phyloP scores from a whole-genome alignment of 2,888 invertebrate species.

The Synanthedon vespiformis region DNA sequence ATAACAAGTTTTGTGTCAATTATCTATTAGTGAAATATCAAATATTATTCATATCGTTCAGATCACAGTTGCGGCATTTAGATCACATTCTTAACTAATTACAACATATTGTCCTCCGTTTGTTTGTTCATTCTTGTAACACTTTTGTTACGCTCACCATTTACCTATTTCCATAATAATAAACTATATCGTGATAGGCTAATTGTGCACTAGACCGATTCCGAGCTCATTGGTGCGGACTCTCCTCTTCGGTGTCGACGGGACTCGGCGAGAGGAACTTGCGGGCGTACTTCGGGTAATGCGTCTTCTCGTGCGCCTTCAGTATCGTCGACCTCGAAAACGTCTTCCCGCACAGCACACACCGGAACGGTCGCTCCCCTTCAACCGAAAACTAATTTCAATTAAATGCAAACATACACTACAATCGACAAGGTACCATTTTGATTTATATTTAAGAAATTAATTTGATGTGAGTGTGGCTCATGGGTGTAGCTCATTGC shows the following conservation, averaged over 20 bases:
- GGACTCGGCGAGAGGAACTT: constrained; percentile 90
- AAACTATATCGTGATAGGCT: constrained; percentile 32
- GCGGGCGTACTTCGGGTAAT: constrained; percentile 91
- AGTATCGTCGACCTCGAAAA: constrained; percentile 91
- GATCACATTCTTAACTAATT: constrained; percentile 71
- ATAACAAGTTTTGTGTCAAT: constrained; percentile 55
- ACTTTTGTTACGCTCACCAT: constrained; percentile 35
- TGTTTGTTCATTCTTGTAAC: constrained; percentile 47
- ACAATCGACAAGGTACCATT: not conserved
- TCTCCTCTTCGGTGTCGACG: constrained; percentile 85
- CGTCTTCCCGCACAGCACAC: constrained; percentile 89
- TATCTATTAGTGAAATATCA: constrained; percentile 70
- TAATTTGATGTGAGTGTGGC: too few relatives aligned
- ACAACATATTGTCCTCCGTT: constrained; percentile 66
- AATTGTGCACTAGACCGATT: constrained; percentile 29
- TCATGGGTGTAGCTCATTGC: too few relatives aligned
- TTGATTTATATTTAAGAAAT: too few relatives aligned
- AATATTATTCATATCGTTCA: constrained; percentile 72
- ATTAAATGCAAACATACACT: not conserved
- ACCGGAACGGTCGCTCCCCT: constrained; percentile 90
- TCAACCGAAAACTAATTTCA: constrained; percentile 15
- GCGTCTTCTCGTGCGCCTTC: constrained; percentile 93
- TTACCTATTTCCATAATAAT: constrained; percentile 40
- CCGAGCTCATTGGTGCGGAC: constrained; percentile 75
- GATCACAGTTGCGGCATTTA: constrained; percentile 72